Base-by-base conservation (phyloP, 1,140 invertebrate species). In the Ectropis grisescens region DNA sequence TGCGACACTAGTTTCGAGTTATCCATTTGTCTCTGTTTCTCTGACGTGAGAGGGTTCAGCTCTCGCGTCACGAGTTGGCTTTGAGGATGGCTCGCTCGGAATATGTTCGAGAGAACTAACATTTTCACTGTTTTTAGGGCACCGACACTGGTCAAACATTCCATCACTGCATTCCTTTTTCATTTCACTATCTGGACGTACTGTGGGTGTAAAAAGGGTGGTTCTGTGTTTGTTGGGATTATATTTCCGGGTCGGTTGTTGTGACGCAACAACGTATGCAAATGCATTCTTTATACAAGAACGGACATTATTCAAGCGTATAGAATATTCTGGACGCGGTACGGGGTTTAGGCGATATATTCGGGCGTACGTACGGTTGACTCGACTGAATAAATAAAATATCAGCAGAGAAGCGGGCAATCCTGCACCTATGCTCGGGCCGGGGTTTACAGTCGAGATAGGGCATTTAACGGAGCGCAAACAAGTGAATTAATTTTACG, bases 141-240 rank as follows among this genome's bases (percentile, higher is more conserved):
- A 64, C 57, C 41, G 24, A 65, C 56, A 52, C 66, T 57, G 38
- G 51, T 68, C 48, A 75, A 58, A 68, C 58, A 68, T 71, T 80
- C 75, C 75, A 80, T 78, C 71, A 74, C 71, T 80, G 68, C 69
- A 78, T 74, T 75, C 70, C 75, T 58, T 61, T 53, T 66, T 66
- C 54, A 68, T 59, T 48, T 60, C 61, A 66, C 53, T 37, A 25
- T 47, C 24, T 36, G 33, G 39, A 40, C 31, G 33, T 43, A 51
- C 56, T 62, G 33, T 39, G 58, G 29, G 46, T 37, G 36, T 29
- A 30, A 37, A 45, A 39, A 49, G 61, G 48, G 50, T 64, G 57
- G 56, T 67, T 61, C 66, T 67, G 52, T 64, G 58, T 64, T 67
- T 45, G 51, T 49, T 47, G 25, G 22, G 15, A 26, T 43, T 41